phyloP scores from a whole-genome alignment of 2,113 vertebrate species.

The Sinocyclocheilus anshuiensis region DNA sequence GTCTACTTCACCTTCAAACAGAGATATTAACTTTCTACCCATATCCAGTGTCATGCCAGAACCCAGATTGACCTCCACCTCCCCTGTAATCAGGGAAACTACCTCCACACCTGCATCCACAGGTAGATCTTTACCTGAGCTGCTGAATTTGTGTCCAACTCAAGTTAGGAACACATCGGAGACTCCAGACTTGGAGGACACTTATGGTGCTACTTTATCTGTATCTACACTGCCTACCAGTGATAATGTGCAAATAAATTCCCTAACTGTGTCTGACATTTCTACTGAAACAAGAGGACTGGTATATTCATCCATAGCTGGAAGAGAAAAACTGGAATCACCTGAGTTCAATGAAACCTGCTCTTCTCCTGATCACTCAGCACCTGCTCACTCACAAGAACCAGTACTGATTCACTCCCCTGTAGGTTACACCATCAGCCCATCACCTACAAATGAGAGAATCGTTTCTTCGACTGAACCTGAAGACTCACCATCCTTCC shows the following conservation, averaged over 20 bases:
- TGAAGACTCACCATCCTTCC: constrained; percentile 52
- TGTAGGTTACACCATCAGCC: constrained; percentile 35
- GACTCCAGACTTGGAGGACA: background rate
- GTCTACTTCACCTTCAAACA: constrained; percentile 2
- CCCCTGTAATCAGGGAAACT: background rate
- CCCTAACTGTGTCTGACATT: constrained; percentile 2
- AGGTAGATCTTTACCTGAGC: constrained; percentile 26
- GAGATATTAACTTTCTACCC: background rate
- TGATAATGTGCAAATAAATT: background rate
- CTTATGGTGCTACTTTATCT: background rate
- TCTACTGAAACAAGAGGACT: constrained; percentile 29
- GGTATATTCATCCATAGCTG: constrained; percentile 6
- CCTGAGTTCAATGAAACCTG: constrained; percentile 5
- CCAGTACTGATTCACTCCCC: constrained; percentile 35
- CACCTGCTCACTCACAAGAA: constrained; percentile 17
- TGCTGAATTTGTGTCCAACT: background rate
- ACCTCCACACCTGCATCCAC: background rate
- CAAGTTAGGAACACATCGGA: background rate
- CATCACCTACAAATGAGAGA: constrained; percentile 41
- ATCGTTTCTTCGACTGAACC: background rate
- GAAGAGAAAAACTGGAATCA: constrained; percentile 1
- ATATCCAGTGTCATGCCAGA: background rate
- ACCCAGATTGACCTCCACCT: background rate
- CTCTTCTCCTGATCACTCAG: constrained; percentile 2
- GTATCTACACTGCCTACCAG: background rate